phyloP scores from a whole-genome alignment of 2,797 vertebrate species.

The Sorex maritimensis region DNA sequence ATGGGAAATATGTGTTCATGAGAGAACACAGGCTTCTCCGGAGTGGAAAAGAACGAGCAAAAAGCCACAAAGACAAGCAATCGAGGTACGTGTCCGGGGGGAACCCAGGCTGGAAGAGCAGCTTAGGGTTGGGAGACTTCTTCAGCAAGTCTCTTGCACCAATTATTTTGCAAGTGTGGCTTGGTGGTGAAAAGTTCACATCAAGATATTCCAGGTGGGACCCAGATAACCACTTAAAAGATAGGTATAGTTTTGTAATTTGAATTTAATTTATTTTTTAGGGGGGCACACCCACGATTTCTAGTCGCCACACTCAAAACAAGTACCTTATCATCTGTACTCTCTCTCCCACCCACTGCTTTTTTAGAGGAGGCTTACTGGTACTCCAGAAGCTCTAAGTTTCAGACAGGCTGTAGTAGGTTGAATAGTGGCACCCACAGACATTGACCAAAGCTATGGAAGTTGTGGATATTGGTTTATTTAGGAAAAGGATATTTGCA shows the following conservation, averaged over 20 bases:
- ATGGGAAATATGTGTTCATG: too few species aligned
- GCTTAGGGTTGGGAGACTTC: constrained; percentile 5
- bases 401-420: constrained; percentile 7
- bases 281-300: too few species aligned
- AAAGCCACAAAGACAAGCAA: too few species aligned
- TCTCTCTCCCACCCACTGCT: too few species aligned
- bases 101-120: too few species aligned
- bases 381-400: constrained; percentile 24
- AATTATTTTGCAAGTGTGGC: constrained; percentile 37
- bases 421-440: constrained; percentile 26
- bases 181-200: not conserved
- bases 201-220: constrained; percentile 6
- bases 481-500: constrained; percentile 37
- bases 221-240: constrained; percentile 10
- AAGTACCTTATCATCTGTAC: too few species aligned
- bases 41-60: too few species aligned
- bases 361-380: not conserved
- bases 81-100: too few species aligned
- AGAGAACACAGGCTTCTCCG: too few species aligned
- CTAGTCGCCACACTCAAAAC: too few species aligned
- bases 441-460: constrained; percentile 34
- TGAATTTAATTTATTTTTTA: not conserved
- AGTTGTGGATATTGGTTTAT: constrained; percentile 9
- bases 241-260: constrained; percentile 31
- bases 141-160: not conserved